A percentile compares a stretch with the other conserved stretches of the same genome.
Evolutionary conservation across 1,140 invertebrate genomes (phyloP).

Genomic region (Drosophila bocki): DNA sequence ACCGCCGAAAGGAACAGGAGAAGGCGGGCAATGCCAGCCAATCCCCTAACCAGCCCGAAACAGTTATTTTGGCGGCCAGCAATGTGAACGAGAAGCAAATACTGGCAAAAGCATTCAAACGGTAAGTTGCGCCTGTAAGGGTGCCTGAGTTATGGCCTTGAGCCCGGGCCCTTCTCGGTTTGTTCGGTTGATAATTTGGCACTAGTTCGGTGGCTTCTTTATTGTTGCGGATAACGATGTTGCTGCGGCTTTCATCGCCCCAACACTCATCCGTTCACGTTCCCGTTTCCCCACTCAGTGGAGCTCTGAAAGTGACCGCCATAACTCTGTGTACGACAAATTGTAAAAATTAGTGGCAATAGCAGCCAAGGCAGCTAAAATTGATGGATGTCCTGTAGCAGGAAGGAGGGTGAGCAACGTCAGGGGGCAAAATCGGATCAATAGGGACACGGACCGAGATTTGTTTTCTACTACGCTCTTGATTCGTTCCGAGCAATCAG

Average conservation of each 20-base stretch:
- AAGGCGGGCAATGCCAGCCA: conserved; percentile 50
- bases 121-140: conserved; percentile 61
- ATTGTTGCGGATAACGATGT: conserved; percentile 65
- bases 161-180: conserved; percentile 15
- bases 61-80: conserved; percentile 84
- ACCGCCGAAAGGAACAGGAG: conserved; percentile 47
- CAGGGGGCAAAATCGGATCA: conserved; percentile 21
- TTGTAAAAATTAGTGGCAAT: conserved; percentile 62
- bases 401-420: background rate
- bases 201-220: conserved; percentile 70
- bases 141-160: conserved; percentile 37
- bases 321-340: conserved; percentile 73
- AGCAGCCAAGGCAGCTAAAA: conserved; percentile 22
- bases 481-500: conserved; percentile 51
- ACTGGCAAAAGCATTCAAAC: conserved; percentile 83
- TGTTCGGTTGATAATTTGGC: conserved; percentile 75
- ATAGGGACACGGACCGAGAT: conserved; percentile 36
- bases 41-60: conserved; percentile 73
- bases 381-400: conserved; percentile 42
- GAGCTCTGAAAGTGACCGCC: conserved; percentile 40
- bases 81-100: conserved; percentile 84
- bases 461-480: conserved; percentile 36
- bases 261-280: background rate
- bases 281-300: conserved; percentile 5
- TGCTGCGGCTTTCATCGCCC: conserved; percentile 57